These are phyloP conservation scores for Drosophila eohydei DNA, from an alignment of 2,888 invertebrate species.

Conservation along the genomic window DNA sequence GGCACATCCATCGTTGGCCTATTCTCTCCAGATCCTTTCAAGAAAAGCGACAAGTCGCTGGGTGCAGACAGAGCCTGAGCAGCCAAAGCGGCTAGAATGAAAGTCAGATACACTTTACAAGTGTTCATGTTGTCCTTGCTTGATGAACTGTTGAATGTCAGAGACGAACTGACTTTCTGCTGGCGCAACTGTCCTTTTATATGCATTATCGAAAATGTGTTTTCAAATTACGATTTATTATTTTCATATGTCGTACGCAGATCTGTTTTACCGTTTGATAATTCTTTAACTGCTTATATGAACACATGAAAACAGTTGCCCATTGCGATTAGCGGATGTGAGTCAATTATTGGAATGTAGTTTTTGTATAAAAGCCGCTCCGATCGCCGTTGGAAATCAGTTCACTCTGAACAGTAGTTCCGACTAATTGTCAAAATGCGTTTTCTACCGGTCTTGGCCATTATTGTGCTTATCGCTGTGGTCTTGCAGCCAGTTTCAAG, in stretches of 20 bases:
- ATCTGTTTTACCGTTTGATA: conserved; percentile 22
- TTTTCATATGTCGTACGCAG: neutral
- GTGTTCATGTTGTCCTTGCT: conserved; percentile 20
- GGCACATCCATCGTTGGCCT: conserved; percentile 41
- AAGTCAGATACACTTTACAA: neutral
- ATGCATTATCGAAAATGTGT: conserved; percentile 12
- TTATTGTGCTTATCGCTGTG: conserved; percentile 3
- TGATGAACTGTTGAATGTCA: neutral
- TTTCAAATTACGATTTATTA: neutral
- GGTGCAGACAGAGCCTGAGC: neutral
- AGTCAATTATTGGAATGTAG: conserved; percentile 15
- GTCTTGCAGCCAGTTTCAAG: conserved; percentile 7
- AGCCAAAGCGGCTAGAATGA: conserved; percentile 14
- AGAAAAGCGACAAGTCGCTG: neutral
- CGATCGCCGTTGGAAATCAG: conserved; percentile 15
- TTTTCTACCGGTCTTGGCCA: conserved; percentile 15
- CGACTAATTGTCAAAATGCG: conserved; percentile 30
- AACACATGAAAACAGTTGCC: conserved; percentile 43
- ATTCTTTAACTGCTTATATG: neutral
- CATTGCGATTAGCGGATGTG: conserved; percentile 13
- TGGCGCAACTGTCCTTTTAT: conserved; percentile 25
- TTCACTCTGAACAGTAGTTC: conserved; percentile 22
- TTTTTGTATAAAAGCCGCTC: conserved; percentile 40
- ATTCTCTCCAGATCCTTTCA: conserved; percentile 7
- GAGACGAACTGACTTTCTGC: conserved; percentile 26